A percentile compares a stretch with the other conserved stretches of the same genome.
Conservation (phyloP, 2,888 invertebrate species). For the Drosophila siamana region DNA sequence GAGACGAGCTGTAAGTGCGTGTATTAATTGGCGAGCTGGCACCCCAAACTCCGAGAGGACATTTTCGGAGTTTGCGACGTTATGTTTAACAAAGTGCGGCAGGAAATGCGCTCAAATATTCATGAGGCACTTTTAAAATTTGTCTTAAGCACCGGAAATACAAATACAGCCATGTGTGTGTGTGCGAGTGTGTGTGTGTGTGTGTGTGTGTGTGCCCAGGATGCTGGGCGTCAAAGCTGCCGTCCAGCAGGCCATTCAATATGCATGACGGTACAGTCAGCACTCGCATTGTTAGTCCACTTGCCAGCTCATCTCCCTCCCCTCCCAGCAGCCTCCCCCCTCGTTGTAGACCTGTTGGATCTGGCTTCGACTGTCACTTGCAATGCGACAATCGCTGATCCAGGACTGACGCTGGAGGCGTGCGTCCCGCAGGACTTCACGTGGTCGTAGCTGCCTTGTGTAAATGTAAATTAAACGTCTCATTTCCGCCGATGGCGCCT, state of each 20-base stretch:
- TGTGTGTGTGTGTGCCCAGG: constrained; percentile 7
- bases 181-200: not conserved
- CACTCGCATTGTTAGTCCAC: constrained; percentile 49
- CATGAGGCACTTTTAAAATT: constrained; percentile 77
- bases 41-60: constrained; percentile 20
- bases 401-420: not conserved
- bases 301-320: not conserved
- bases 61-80: constrained; percentile 37
- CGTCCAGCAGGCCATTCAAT: constrained; percentile 53
- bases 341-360: constrained; percentile 15
- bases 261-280: constrained; percentile 72
- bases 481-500: constrained; percentile 76
- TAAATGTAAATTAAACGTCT: constrained; percentile 82
- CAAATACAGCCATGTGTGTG: constrained; percentile 53
- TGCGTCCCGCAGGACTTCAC: constrained; percentile 52
- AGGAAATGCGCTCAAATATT: constrained; percentile 75
- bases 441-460: constrained; percentile 60
- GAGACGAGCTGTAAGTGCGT: constrained; percentile 9
- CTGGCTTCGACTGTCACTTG: constrained; percentile 73
- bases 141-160: constrained; percentile 80
- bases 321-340: not conserved
- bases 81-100: constrained; percentile 56
- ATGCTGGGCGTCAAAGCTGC: constrained; percentile 25
- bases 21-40: constrained; percentile 60
- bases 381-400: constrained; percentile 39